Conservation (phyloP, 2,113 vertebrate species). For the Ammospiza caudacuta region DNA sequence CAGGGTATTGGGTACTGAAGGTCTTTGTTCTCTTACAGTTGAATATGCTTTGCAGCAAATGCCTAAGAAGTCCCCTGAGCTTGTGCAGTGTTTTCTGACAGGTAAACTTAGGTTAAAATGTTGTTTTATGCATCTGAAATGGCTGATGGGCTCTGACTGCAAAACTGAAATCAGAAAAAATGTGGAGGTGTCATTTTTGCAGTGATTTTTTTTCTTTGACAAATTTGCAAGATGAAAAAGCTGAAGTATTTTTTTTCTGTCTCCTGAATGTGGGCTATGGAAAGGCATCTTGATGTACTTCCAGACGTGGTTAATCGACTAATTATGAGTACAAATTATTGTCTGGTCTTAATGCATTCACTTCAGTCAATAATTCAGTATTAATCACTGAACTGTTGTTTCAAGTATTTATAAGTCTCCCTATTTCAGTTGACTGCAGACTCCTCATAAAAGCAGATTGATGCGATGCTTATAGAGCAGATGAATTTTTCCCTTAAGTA, state of each 20-base stretch:
- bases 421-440: neutral
- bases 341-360: neutral
- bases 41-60: neutral
- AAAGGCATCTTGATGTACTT: neutral
- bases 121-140: neutral
- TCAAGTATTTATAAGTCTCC: neutral
- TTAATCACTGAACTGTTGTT: neutral
- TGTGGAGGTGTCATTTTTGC: neutral
- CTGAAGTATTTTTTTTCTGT: neutral
- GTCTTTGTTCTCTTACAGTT: neutral
- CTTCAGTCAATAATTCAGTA: conserved; percentile 21
- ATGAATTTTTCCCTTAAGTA: neutral
- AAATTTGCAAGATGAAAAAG: neutral
- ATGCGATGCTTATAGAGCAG: neutral
- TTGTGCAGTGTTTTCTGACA: neutral
- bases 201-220: neutral
- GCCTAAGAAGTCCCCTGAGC: neutral
- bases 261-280: neutral
- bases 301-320: neutral
- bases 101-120: neutral
- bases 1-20: neutral
- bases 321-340: conserved; percentile 16
- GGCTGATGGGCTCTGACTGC: neutral
- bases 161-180: neutral
- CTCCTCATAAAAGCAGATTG: neutral